phyloP scores from a whole-genome alignment of 2,888 invertebrate species.

The Synanthedon tipuliformis region DNA sequence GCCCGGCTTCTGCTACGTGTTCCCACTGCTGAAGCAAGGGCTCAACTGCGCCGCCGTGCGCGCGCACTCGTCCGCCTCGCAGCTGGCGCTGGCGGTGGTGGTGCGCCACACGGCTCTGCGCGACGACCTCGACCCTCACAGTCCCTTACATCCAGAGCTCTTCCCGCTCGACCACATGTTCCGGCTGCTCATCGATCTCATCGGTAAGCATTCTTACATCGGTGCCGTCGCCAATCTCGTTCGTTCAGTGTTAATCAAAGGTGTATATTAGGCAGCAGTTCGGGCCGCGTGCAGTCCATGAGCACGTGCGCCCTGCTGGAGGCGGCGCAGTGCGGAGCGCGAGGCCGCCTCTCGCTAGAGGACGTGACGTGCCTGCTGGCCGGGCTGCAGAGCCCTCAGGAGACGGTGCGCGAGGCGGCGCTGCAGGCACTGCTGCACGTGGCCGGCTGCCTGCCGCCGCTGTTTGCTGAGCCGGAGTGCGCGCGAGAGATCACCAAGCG shows the following conservation, averaged over 20 bases:
- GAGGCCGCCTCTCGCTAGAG: slow-evolving; percentile 69
- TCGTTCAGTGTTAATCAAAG: slow-evolving; percentile 1
- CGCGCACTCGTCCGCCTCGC: slow-evolving; percentile 66
- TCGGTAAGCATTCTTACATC: slow-evolving; percentile 59
- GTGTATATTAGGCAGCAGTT: slow-evolving; percentile 59
- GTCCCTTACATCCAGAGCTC: slow-evolving; percentile 77
- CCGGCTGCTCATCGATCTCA: slow-evolving; percentile 80
- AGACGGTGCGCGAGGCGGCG: slow-evolving; percentile 83
- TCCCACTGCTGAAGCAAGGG: slow-evolving; percentile 78
- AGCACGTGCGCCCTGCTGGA: slow-evolving; percentile 85
- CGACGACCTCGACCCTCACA: slow-evolving; percentile 51
- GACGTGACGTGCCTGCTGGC: slow-evolving; percentile 83
- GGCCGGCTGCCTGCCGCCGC: slow-evolving; percentile 77
- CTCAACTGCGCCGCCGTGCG: slow-evolving; percentile 21
- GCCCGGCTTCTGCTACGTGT: slow-evolving; percentile 85
- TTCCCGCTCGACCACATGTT: slow-evolving; percentile 88
- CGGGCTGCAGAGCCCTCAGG: slow-evolving; percentile 79
- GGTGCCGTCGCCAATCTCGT: background rate
- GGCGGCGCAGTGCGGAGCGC: slow-evolving; percentile 79
- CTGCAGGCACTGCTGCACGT: slow-evolving; percentile 80
- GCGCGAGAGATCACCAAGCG: slow-evolving; percentile 75
- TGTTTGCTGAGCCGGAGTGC: slow-evolving; percentile 73
- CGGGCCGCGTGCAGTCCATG: slow-evolving; percentile 80
- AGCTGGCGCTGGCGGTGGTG: slow-evolving; percentile 69
- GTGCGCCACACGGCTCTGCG: slow-evolving; percentile 79